A percentile compares a stretch with the other conserved stretches of the same genome.
Evolutionary conservation across 1,140 invertebrate genomes (phyloP).

Genomic region (Musca domestica): DNA sequence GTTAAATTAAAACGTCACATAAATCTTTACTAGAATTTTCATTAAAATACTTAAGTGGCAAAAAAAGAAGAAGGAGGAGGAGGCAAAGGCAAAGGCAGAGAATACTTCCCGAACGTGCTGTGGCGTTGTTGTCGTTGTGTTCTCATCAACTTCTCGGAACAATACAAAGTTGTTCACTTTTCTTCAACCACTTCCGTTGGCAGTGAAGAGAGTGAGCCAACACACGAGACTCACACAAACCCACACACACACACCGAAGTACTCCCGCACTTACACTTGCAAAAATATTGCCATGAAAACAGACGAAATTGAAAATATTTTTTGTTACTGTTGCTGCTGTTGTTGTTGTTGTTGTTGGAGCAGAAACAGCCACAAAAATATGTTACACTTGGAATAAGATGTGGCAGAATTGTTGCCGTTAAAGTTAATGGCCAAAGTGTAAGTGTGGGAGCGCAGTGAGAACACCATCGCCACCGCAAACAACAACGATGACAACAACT

Average conservation of each 20-base stretch:
- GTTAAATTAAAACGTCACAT: conserved; percentile 30
- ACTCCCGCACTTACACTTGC: neutral
- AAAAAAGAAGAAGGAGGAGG: neutral
- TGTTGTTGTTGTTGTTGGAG: neutral
- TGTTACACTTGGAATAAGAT: conserved; percentile 15
- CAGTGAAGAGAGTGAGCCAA: neutral
- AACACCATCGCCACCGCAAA: too few relatives aligned
- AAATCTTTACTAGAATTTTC: conserved; percentile 29
- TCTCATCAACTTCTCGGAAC: too few relatives aligned
- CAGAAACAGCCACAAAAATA: conserved; percentile 14
- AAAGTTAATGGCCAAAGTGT: too few relatives aligned
- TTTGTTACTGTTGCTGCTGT: neutral
- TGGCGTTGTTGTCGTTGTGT: too few relatives aligned
- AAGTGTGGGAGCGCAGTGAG: too few relatives aligned
- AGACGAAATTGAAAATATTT: neutral
- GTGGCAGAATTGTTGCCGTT: too few relatives aligned
- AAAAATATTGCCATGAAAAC: neutral
- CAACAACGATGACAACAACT: too few relatives aligned
- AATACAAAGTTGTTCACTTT: too few relatives aligned
- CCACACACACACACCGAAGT: neutral
- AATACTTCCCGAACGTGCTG: too few relatives aligned
- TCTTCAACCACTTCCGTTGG: too few relatives aligned
- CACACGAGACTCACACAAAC: neutral
- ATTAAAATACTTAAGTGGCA: conserved; percentile 28
- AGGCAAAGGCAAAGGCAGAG: neutral